phyloP scores from a whole-genome alignment of 2,113 vertebrate species.

The Raja brachyura region DNA sequence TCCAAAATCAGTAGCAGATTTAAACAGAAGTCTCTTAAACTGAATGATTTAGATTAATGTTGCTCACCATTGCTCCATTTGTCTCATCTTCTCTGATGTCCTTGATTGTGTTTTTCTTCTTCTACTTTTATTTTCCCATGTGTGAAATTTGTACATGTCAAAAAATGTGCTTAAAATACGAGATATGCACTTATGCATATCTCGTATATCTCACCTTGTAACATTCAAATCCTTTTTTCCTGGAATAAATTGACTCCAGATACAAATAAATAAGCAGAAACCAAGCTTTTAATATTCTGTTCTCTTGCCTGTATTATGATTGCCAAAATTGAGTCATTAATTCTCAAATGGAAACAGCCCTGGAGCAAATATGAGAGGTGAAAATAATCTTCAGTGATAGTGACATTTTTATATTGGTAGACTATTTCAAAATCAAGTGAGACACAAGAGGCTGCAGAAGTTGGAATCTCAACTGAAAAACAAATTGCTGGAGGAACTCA shows the following conservation, averaged over 20 bases:
- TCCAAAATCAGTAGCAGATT: not conserved
- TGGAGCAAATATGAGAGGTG: not conserved
- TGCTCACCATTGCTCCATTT: not conserved
- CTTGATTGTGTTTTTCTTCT: not conserved
- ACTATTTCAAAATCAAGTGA: not conserved
- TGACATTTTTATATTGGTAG: not conserved
- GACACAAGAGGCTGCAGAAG: too few species aligned
- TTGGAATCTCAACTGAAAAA: too few species aligned
- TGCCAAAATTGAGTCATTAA: not conserved
- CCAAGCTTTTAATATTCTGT: not conserved
- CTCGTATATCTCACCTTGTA: not conserved
- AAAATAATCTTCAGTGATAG: not conserved
- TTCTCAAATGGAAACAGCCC: not conserved
- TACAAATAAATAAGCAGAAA: not conserved
- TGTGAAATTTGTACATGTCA: not conserved
- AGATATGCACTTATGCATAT: not conserved
- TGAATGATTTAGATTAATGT: not conserved
- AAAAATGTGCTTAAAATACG: not conserved
- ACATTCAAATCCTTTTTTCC: not conserved
- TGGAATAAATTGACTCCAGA: not conserved
- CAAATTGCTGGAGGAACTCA: too few species aligned
- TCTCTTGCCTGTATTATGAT: not conserved
- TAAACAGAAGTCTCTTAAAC: not conserved
- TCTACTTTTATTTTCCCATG: not conserved
- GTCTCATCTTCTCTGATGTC: not conserved